phyloP scores from a whole-genome alignment of 1,140 invertebrate genomes.

The Drosophila suzukii region DNA sequence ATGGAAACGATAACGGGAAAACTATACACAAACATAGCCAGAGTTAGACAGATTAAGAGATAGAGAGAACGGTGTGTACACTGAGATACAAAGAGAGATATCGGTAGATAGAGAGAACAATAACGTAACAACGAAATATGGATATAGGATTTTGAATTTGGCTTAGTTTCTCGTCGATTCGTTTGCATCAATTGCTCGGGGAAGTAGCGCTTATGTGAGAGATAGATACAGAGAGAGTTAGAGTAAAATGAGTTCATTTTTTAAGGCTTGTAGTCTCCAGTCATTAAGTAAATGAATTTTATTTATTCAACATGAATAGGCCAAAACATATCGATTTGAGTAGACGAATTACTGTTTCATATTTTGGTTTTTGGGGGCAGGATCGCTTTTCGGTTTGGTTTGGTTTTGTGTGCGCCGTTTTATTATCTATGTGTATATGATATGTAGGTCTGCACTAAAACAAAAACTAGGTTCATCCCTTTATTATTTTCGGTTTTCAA shows the following conservation, averaged over 20 bases:
- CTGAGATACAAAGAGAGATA: constrained; percentile 50
- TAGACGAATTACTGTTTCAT: constrained; percentile 52
- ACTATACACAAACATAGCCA: constrained; percentile 73
- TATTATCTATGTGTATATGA: constrained; percentile 45
- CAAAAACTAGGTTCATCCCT: constrained; percentile 48
- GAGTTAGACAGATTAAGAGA: constrained; percentile 55
- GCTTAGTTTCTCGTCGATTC: constrained; percentile 44
- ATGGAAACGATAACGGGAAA: constrained; percentile 61
- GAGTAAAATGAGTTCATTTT: constrained; percentile 52
- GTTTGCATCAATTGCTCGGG: constrained; percentile 50
- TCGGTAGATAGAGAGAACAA: constrained; percentile 41
- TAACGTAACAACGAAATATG: constrained; percentile 52
- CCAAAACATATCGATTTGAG: constrained; percentile 66
- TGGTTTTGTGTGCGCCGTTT: constrained; percentile 57
- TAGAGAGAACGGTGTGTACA: constrained; percentile 51
- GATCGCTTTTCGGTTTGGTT: constrained; percentile 20
- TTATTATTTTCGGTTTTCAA: constrained; percentile 52
- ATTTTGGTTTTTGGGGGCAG: constrained; percentile 29
- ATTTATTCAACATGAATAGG: constrained; percentile 63
- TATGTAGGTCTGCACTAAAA: constrained; percentile 62
- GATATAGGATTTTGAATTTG: constrained; percentile 53
- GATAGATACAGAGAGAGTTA: constrained; percentile 52
- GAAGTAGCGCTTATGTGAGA: constrained; percentile 50
- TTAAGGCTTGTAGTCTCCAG: constrained; percentile 74
- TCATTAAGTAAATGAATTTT: constrained; percentile 71